These are phyloP conservation scores for Brachyptera putata DNA, from an alignment of 2,888 invertebrate genomes.

Conservation along the genomic window DNA sequence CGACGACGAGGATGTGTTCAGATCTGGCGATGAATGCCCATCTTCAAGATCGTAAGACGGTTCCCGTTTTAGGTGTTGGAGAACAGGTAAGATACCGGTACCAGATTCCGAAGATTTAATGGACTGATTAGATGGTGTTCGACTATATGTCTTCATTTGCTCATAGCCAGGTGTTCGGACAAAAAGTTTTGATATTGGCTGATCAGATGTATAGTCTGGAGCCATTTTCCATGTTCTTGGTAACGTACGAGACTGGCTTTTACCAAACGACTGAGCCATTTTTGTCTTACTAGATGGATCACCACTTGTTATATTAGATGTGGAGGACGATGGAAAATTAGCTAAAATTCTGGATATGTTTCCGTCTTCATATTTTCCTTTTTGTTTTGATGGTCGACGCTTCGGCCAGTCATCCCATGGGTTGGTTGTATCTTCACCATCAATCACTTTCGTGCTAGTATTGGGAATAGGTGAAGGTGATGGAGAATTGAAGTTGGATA, in stretches of 20 bases:
- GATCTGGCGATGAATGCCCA: not conserved
- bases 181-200: conserved; percentile 2
- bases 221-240: not conserved
- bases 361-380: not conserved
- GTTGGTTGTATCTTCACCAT: not conserved
- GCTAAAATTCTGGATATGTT: conserved; percentile 7
- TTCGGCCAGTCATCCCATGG: not conserved
- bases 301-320: not conserved
- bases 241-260: not conserved
- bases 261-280: not conserved
- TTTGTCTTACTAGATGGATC: not conserved
- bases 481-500: not conserved
- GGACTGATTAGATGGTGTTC: conserved; percentile 2
- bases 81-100: not conserved
- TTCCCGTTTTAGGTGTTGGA: not conserved
- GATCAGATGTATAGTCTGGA: not conserved
- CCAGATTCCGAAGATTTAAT: not conserved
- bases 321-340: not conserved
- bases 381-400: not conserved
- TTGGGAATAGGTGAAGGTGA: too few relatives aligned
- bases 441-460: too few relatives aligned
- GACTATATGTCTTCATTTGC: not conserved
- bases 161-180: conserved; percentile 7
- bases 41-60: not conserved
- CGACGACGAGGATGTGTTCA: not conserved